Evolutionary conservation across 1,140 invertebrate species (phyloP).

Genomic region (Octopus bimaculoides): DNA sequence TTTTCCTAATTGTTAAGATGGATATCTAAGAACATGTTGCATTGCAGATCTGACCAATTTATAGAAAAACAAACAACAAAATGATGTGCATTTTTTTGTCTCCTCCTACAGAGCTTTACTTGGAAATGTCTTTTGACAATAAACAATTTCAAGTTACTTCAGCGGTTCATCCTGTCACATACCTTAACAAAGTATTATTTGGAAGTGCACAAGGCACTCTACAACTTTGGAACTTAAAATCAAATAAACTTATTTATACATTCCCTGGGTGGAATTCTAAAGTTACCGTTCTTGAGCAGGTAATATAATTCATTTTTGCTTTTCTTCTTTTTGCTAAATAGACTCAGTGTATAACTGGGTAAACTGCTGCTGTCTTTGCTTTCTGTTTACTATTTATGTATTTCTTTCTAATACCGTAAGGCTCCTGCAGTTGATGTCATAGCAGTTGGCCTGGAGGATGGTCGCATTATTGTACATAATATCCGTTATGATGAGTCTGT

Average conservation of each 20-base stretch:
- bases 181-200: constrained; percentile 92
- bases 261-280: constrained; percentile 75
- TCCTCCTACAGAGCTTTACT: constrained; percentile 49
- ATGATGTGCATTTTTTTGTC: neutral
- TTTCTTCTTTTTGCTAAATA: neutral
- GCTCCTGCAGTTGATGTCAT: constrained; percentile 88
- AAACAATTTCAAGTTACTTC: constrained; percentile 74
- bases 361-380: neutral
- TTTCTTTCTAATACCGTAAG: constrained; percentile 35
- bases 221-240: constrained; percentile 88
- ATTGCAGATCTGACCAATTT: too few species aligned
- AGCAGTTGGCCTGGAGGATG: constrained; percentile 79
- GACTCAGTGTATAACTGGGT: neutral
- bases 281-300: constrained; percentile 72
- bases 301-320: constrained; percentile 25
- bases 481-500: constrained; percentile 81
- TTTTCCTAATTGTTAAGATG: too few species aligned
- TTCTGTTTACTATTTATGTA: neutral
- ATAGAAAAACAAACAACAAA: too few species aligned
- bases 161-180: constrained; percentile 85
- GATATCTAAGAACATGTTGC: too few species aligned
- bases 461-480: constrained; percentile 85
- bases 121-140: constrained; percentile 66
- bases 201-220: constrained; percentile 84
- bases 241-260: constrained; percentile 73